These are phyloP conservation scores for Porites rus DNA, from an alignment of 92 coral and sea anemone species.

Conservation along the genomic window DNA sequence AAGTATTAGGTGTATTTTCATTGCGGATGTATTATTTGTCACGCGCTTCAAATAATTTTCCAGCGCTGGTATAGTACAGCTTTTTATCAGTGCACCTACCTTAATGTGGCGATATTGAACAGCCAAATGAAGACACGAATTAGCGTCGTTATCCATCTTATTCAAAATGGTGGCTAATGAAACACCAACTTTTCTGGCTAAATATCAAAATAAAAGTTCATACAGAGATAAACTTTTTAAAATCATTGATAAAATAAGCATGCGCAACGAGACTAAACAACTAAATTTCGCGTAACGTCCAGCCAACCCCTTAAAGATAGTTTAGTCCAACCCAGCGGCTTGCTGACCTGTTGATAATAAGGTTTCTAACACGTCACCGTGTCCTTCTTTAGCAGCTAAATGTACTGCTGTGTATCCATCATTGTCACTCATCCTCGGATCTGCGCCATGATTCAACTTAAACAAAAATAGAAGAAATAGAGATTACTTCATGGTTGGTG, in stretches of 20 bases:
- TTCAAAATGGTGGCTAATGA: constrained; percentile 73
- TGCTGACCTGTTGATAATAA: constrained; percentile 56
- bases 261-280: too few species aligned
- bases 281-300: too few species aligned
- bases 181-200: constrained; percentile 66
- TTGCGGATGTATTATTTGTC: too few species aligned
- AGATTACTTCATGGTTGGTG: too few species aligned
- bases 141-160: constrained; percentile 69
- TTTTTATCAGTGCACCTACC: constrained; percentile 45
- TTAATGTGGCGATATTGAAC: constrained; percentile 76
- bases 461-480: neutral
- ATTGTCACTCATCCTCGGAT: constrained; percentile 72
- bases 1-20: too few species aligned
- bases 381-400: constrained; percentile 86
- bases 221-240: neutral
- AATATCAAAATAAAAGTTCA: neutral
- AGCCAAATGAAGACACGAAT: constrained; percentile 83
- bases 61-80: too few species aligned
- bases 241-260: too few species aligned
- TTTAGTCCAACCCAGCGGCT: too few species aligned
- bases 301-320: too few species aligned
- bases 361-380: constrained; percentile 66
- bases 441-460: constrained; percentile 74
- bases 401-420: constrained; percentile 82
- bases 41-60: too few species aligned